Evolutionary conservation across 2,797 vertebrate species (phyloP).

Genomic region (Knipowitschia caucasica): DNA sequence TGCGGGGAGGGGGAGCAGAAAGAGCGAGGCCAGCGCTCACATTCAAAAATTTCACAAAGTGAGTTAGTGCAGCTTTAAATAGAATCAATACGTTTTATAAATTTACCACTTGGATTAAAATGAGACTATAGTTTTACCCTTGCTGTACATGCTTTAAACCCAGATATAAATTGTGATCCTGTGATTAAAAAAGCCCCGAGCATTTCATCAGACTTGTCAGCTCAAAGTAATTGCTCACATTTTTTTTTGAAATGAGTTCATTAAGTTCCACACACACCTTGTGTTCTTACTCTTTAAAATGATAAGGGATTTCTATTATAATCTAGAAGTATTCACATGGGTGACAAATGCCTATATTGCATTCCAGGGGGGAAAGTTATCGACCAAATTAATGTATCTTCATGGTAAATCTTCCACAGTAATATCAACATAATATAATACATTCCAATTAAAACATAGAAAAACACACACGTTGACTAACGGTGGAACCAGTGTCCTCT

Average conservation of each 20-base stretch:
- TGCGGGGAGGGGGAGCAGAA: too few species aligned
- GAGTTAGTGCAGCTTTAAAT: slow-evolving; percentile 26
- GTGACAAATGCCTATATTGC: not conserved
- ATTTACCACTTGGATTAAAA: slow-evolving; percentile 19
- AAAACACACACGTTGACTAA: too few species aligned
- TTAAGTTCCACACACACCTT: slow-evolving; percentile 9
- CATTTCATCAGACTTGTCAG: not conserved
- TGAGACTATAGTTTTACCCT: slow-evolving; percentile 4
- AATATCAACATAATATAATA: not conserved
- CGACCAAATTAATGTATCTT: not conserved
- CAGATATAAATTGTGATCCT: too few species aligned
- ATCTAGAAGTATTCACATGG: not conserved
- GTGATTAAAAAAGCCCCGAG: not conserved
- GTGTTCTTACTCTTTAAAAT: slow-evolving; percentile 2
- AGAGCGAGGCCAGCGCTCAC: too few species aligned
- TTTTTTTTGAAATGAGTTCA: not conserved
- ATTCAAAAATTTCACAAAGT: too few species aligned
- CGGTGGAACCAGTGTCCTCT: not conserved
- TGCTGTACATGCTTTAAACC: not conserved
- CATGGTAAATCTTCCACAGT: not conserved
- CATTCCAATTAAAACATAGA: not conserved
- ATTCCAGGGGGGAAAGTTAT: not conserved
- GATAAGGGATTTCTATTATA: slow-evolving; percentile 7
- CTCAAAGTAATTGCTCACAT: slow-evolving; percentile 7
- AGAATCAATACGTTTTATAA: slow-evolving; percentile 27